Evolutionary conservation across 2,113 vertebrate genomes (phyloP).

Genomic region (Oryzias javanicus): DNA sequence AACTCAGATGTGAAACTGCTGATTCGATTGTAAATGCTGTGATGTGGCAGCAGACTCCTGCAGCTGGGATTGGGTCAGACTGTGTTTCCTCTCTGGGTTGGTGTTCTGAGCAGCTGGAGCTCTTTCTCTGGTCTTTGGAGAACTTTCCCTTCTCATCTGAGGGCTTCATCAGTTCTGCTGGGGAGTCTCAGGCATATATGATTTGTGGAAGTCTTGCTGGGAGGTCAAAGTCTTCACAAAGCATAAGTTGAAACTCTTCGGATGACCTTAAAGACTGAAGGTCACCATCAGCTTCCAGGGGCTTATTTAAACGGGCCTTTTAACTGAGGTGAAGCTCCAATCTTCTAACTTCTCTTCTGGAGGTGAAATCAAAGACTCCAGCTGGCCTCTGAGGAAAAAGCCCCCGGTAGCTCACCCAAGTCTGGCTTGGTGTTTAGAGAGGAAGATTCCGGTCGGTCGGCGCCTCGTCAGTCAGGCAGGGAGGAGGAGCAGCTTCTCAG

Average conservation of each 20-base stretch:
- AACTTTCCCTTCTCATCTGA: no score
- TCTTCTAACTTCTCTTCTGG: slow-evolving; percentile 25
- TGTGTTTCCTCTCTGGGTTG: no score
- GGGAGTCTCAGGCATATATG: no score
- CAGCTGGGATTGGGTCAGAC: not conserved
- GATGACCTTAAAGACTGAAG: no score
- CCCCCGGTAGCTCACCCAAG: slow-evolving; percentile 82
- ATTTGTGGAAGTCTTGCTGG: no score
- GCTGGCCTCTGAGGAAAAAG: slow-evolving; percentile 43
- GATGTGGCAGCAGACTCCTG: not conserved
- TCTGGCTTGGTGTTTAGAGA: slow-evolving; percentile 96
- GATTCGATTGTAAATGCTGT: no score
- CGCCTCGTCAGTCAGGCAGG: slow-evolving; percentile 90
- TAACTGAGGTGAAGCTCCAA: slow-evolving; percentile 16
- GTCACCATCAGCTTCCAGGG: slow-evolving; percentile 32
- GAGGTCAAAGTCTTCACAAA: no score
- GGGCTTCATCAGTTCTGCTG: no score
- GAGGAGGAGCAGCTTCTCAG: slow-evolving; percentile 91
- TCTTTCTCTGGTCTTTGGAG: no score
- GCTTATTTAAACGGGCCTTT: slow-evolving; percentile 48
- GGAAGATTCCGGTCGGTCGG: slow-evolving; percentile 92
- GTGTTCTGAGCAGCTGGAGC: no score
- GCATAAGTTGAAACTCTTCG: no score
- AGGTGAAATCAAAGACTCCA: slow-evolving; percentile 8
- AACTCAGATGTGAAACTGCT: not conserved